Conservation (phyloP, 1,140 invertebrate genomes). For the Cotesia typhae region DNA sequence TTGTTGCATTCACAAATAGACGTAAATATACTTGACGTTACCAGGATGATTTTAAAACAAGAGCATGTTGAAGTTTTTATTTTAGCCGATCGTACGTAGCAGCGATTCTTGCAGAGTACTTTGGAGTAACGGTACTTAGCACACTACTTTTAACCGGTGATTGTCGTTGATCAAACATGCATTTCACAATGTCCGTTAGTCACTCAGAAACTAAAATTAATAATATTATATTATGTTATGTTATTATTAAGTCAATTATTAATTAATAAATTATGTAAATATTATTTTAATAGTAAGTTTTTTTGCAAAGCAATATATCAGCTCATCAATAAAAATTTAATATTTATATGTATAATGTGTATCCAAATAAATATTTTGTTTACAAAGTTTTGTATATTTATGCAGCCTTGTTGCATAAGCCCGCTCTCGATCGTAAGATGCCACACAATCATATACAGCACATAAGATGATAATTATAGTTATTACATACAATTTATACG, state of each 20-base stretch:
- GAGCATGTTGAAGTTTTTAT: constrained; percentile 5
- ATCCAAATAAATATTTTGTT: constrained; percentile 37
- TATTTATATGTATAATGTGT: too few species aligned
- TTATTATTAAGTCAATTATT: too few species aligned
- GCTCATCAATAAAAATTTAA: too few species aligned
- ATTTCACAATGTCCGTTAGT: constrained; percentile 1
- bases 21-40: constrained; percentile 28
- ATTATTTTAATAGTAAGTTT: too few species aligned
- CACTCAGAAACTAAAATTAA: too few species aligned
- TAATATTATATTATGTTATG: too few species aligned
- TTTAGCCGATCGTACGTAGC: constrained; percentile 11
- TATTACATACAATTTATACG: constrained; percentile 36
- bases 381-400: constrained; percentile 50
- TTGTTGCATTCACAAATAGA: constrained; percentile 29
- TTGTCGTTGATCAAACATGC: not conserved
- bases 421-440: constrained; percentile 26
- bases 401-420: constrained; percentile 53
- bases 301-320: too few species aligned
- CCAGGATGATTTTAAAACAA: constrained; percentile 25
- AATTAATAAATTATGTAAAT: too few species aligned
- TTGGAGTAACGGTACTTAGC: constrained; percentile 29
- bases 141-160: constrained; percentile 14
- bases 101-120: too few species aligned
- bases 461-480: constrained; percentile 16
- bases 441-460: constrained; percentile 1